Percentiles rank a stretch among this genome's conserved stretches.
These are phyloP conservation scores for Muscidifurax raptorellus DNA, from an alignment of 1,140 invertebrate genomes.

Conservation along the genomic window DNA sequence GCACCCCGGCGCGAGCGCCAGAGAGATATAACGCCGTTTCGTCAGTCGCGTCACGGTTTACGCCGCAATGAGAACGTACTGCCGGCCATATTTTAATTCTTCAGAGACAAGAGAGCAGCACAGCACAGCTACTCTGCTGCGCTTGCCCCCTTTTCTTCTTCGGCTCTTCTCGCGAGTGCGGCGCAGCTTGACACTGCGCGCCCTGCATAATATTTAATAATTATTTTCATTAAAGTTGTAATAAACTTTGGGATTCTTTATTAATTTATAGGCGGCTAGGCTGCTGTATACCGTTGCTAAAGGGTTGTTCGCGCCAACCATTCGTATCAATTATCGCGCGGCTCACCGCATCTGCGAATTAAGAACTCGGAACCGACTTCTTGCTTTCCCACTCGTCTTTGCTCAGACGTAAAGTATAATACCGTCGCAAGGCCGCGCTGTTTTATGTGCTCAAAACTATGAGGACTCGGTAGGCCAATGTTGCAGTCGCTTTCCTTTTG, in stretches of 20 bases:
- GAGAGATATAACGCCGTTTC: slow-evolving; percentile 62
- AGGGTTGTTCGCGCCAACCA: slow-evolving; percentile 67
- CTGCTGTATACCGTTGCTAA: slow-evolving; percentile 55
- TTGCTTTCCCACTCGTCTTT: slow-evolving; percentile 43
- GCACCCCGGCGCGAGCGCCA: not conserved
- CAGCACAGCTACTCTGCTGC: slow-evolving; percentile 46
- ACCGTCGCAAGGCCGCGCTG: not conserved
- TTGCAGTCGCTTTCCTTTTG: not conserved
- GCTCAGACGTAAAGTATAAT: not conserved
- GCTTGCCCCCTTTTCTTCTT: slow-evolving; percentile 66
- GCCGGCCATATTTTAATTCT: slow-evolving; percentile 76
- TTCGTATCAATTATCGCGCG: slow-evolving; percentile 72
- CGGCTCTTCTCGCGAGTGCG: slow-evolving; percentile 61
- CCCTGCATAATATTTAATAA: slow-evolving; percentile 76
- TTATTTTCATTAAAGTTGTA: slow-evolving; percentile 76
- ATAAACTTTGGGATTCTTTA: slow-evolving; percentile 76
- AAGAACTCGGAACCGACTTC: slow-evolving; percentile 58
- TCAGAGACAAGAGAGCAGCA: slow-evolving; percentile 67
- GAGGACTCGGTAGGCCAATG: not conserved
- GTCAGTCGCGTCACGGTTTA: slow-evolving; percentile 72
- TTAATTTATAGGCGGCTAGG: slow-evolving; percentile 73
- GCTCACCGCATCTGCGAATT: slow-evolving; percentile 63
- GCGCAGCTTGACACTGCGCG: slow-evolving; percentile 69
- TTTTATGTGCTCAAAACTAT: not conserved
- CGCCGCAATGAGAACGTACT: slow-evolving; percentile 74